phyloP scores from a whole-genome alignment of 2,888 invertebrate species.

The Myopa tessellatipennis region DNA sequence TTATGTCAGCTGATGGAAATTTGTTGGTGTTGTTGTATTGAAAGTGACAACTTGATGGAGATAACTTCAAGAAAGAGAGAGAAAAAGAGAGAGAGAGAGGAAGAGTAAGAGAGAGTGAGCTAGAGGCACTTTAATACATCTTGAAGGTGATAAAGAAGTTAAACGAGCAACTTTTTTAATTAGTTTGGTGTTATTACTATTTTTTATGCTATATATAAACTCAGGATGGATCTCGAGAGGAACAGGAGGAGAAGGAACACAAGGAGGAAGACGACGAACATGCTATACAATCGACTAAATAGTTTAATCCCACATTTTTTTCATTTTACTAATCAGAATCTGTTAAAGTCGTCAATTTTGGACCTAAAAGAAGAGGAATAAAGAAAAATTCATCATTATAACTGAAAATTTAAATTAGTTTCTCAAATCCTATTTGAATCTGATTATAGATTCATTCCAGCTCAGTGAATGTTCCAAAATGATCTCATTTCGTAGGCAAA shows the following conservation, averaged over 20 bases:
- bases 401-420: slow-evolving; percentile 34
- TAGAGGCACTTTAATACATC: background rate
- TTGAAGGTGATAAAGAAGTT: too few species aligned
- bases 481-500: slow-evolving; percentile 36
- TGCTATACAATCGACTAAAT: too few species aligned
- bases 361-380: too few species aligned
- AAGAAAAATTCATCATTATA: background rate
- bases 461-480: slow-evolving; percentile 24
- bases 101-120: background rate
- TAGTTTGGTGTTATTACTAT: too few species aligned
- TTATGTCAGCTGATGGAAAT: slow-evolving; percentile 3
- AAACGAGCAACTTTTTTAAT: too few species aligned
- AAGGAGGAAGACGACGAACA: too few species aligned
- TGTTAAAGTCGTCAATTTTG: too few species aligned
- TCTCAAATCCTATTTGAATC: slow-evolving; percentile 36
- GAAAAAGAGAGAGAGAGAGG: background rate
- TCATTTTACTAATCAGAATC: too few species aligned
- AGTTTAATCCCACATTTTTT: too few species aligned
- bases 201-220: too few species aligned
- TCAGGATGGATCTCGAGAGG: background rate
- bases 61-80: background rate
- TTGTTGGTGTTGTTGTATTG: background rate
- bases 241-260: background rate
- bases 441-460: slow-evolving; percentile 29
- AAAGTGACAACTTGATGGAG: background rate